Percentiles rank a stretch among this genome's conserved stretches.
Conservation (phyloP, 2,113 vertebrate genomes). For the Excalfactoria chinensis region DNA sequence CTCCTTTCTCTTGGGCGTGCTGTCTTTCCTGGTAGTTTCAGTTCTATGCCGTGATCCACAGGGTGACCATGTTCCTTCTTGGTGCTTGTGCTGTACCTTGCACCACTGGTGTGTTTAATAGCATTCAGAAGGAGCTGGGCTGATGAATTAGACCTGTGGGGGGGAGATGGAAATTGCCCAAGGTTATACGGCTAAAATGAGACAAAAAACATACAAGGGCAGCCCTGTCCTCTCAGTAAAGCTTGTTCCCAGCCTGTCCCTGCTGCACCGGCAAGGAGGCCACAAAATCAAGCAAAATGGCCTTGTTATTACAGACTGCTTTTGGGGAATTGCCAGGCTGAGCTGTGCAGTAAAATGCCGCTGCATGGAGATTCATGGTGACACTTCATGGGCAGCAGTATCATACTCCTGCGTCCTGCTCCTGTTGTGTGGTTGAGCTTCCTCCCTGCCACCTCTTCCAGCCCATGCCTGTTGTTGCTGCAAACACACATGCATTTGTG, state of each 20-base stretch:
- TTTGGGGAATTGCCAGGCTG: not conserved
- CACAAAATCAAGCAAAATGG: not conserved
- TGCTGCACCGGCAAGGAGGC: not conserved
- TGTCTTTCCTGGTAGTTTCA: not conserved
- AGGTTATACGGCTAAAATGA: not conserved
- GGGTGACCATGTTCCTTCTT: rapidly evolving
- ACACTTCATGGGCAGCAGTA: not conserved
- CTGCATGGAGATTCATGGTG: not conserved
- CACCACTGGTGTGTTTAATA: rapidly evolving
- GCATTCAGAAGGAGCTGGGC: not conserved
- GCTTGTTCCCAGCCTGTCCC: not conserved
- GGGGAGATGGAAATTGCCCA: not conserved
- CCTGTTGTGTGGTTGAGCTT: not conserved
- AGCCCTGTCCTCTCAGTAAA: not conserved
- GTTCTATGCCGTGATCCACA: rapidly evolving
- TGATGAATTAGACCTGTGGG: not conserved
- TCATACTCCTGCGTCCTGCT: not conserved
- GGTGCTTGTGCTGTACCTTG: not conserved
- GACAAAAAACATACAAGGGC: not conserved
- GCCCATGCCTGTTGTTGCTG: not conserved
- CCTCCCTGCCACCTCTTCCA: not conserved
- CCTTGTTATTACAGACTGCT: not conserved
- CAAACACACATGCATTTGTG: not conserved
- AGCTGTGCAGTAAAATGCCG: not conserved
- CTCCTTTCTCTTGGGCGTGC: not conserved